Conservation (phyloP, 2,888 invertebrate genomes). For the Acrobasis consociella region DNA sequence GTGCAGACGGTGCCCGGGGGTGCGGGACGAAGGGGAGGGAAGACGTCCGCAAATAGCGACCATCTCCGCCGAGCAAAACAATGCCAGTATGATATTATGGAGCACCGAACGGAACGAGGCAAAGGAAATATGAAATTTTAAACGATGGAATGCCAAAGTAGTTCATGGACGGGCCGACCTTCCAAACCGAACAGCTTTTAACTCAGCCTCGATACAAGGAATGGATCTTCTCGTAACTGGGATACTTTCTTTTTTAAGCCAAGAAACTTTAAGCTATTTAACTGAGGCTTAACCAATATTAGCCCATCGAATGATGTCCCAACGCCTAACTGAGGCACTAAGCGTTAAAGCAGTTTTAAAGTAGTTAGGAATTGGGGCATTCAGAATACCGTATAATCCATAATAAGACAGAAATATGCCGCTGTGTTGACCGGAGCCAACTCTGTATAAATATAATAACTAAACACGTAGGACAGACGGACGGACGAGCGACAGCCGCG, state of each 20-base stretch:
- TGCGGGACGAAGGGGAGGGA: slow-evolving; percentile 41
- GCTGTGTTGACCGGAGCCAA: slow-evolving; percentile 32
- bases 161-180: not conserved
- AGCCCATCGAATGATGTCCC: not conserved
- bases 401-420: slow-evolving; percentile 59
- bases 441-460: slow-evolving; percentile 58
- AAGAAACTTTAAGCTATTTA: not conserved
- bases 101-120: slow-evolving; percentile 51
- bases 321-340: no score
- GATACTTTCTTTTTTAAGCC: not conserved
- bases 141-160: slow-evolving; percentile 22
- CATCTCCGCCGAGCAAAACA: slow-evolving; percentile 77
- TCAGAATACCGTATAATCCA: slow-evolving; percentile 30
- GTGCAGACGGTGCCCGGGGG: slow-evolving; percentile 34
- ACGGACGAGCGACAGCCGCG: slow-evolving; percentile 81
- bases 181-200: not conserved
- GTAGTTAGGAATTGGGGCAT: no score
- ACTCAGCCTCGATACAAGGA: not conserved
- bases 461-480: slow-evolving; percentile 59
- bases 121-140: slow-evolving; percentile 38
- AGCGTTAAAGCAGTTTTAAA: no score
- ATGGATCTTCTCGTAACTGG: slow-evolving; percentile 6
- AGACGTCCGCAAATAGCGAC: slow-evolving; percentile 78
- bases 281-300: slow-evolving; percentile 24
- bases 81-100: slow-evolving; percentile 78